phyloP scores from a whole-genome alignment of 2,797 vertebrate genomes.

The Picus viridis region DNA sequence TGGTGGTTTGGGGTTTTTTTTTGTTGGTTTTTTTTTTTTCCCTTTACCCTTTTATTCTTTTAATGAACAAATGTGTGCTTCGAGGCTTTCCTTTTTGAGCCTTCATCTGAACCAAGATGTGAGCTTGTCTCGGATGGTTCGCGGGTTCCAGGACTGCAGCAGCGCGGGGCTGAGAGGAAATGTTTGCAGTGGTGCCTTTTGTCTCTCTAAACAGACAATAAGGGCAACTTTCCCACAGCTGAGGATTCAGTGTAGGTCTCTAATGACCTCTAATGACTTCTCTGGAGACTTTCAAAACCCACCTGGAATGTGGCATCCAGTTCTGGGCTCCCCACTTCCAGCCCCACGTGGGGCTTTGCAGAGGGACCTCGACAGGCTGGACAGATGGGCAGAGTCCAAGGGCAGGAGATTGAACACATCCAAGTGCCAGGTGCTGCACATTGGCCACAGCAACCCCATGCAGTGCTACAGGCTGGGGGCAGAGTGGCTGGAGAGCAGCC shows the following conservation, averaged over 20 bases:
- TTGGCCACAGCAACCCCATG: too few species aligned
- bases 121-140: background rate
- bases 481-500: too few species aligned
- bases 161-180: background rate
- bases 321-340: too few species aligned
- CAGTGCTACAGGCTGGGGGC: too few species aligned
- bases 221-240: background rate
- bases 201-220: background rate
- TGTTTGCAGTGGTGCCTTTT: background rate
- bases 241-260: background rate
- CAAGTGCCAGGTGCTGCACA: too few species aligned
- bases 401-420: too few species aligned
- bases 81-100: background rate
- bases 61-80: background rate
- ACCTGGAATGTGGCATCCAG: too few species aligned
- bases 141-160: background rate
- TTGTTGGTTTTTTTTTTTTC: background rate
- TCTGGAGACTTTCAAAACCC: too few species aligned
- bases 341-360: too few species aligned
- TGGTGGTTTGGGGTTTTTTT: too few species aligned
- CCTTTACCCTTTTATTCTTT: constrained; percentile 10
- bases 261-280: background rate
- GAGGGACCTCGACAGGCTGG: too few species aligned
- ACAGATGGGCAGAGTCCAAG: too few species aligned
- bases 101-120: background rate